These are phyloP conservation scores for Drosophila melanica DNA, from an alignment of 1,140 invertebrate genomes.

Conservation along the genomic window DNA sequence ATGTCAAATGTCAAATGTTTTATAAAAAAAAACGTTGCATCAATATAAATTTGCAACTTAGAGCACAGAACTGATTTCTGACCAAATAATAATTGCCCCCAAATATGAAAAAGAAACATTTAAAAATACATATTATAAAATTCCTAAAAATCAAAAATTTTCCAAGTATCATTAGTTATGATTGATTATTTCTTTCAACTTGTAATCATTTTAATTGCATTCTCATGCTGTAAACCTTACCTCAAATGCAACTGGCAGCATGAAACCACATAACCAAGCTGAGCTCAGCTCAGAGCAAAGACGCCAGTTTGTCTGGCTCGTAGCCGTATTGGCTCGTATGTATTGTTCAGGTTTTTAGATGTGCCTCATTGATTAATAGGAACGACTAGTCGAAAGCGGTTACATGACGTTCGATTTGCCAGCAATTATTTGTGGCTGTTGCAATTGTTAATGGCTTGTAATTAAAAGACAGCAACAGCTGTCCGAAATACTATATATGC, in stretches of 20 bases:
- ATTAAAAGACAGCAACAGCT: constrained; percentile 42
- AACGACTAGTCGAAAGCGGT: constrained; percentile 20
- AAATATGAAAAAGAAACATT: too few species aligned
- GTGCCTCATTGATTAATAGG: constrained; percentile 36
- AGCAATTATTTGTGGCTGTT: constrained; percentile 37
- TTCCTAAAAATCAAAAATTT: not conserved
- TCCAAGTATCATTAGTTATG: not conserved
- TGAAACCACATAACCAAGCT: not conserved
- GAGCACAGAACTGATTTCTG: too few species aligned
- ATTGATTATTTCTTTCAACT: not conserved
- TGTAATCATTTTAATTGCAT: not conserved
- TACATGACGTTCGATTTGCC: constrained; percentile 46
- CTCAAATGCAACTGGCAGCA: not conserved
- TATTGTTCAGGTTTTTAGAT: constrained; percentile 5
- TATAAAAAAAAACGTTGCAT: too few species aligned
- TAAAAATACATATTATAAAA: not conserved
- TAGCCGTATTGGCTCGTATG: too few species aligned
- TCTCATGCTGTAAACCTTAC: not conserved
- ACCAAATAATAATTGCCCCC: too few species aligned
- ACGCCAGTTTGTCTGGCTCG: constrained; percentile 17
- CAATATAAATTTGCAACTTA: too few species aligned
- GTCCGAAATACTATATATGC: constrained; percentile 9
- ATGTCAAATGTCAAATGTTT: too few species aligned
- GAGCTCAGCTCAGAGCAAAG: not conserved
- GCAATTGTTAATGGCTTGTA: constrained; percentile 43